Percentiles rank a stretch among this genome's conserved stretches.
Conservation (phyloP, 2,888 invertebrate genomes). For the Cepaea hortensis region DNA sequence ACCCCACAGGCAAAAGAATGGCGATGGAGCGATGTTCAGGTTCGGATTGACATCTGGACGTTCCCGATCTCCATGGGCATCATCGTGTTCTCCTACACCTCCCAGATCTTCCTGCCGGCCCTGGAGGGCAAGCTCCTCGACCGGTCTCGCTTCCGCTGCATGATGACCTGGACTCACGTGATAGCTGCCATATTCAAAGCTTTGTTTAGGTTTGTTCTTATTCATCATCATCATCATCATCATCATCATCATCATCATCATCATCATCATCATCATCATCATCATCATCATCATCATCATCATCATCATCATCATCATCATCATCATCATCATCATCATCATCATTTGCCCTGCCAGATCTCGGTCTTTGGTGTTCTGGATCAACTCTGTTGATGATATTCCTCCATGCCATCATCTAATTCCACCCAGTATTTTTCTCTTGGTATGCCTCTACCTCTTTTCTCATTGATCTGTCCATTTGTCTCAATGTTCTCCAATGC, state of each 20-base stretch:
- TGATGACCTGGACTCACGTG: conserved; percentile 98
- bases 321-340: too few species aligned
- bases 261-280: not conserved
- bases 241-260: conserved; percentile 4
- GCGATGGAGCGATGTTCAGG: conserved; percentile 54
- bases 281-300: not conserved
- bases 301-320: too few species aligned
- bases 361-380: too few species aligned
- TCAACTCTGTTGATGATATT: too few species aligned
- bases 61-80: conserved; percentile 98
- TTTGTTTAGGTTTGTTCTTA: conserved; percentile 73
- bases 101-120: conserved; percentile 98
- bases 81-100: conserved; percentile 99
- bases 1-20: conserved; percentile 39
- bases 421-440: too few species aligned
- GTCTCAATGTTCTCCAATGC: too few species aligned
- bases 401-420: too few species aligned
- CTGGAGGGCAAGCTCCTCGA: conserved; percentile 97
- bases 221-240: not conserved
- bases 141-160: conserved; percentile 93
- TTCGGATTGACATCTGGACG: conserved; percentile 90
- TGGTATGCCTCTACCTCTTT: too few species aligned
- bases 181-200: conserved; percentile 98
- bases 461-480: too few species aligned
- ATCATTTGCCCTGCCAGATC: too few species aligned